These are phyloP conservation scores for Vicugna pacos DNA, from an alignment of 2,113 vertebrate genomes.

Conservation along the genomic window DNA sequence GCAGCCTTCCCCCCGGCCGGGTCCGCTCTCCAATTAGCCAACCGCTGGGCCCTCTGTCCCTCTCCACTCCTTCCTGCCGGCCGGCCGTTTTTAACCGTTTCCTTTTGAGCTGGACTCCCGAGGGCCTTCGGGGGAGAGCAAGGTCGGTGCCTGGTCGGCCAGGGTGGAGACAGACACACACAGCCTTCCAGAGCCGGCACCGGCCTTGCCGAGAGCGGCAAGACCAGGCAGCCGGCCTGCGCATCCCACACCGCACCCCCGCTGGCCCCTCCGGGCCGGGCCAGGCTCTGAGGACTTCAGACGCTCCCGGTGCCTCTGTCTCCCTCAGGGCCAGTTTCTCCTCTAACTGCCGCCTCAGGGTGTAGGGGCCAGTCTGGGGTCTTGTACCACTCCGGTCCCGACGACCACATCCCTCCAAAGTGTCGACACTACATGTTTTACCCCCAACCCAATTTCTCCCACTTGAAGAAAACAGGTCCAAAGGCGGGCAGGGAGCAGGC, in stretches of 20 bases:
- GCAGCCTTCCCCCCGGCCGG: conserved; percentile 80
- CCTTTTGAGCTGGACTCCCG: conserved; percentile 75
- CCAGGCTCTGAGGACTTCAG: neutral
- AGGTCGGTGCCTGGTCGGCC: fast-evolving
- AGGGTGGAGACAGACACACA: too few relatives aligned
- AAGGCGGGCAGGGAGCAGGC: neutral
- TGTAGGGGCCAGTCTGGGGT: neutral
- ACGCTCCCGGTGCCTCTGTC: neutral
- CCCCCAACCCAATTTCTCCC: neutral
- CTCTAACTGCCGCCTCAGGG: neutral
- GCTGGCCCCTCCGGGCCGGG: fast-evolving
- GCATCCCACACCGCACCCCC: fast-evolving
- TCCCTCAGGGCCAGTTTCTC: too few relatives aligned
- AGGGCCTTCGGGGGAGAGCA: conserved; percentile 66
- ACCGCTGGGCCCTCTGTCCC: conserved; percentile 84
- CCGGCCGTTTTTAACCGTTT: conserved; percentile 80
- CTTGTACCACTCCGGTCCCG: neutral
- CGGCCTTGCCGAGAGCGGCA: fast-evolving
- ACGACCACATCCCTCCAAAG: fast-evolving
- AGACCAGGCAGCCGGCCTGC: fast-evolving
- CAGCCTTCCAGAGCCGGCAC: fast-evolving
- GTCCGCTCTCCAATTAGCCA: conserved; percentile 92
- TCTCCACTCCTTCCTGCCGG: conserved; percentile 86
- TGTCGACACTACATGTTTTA: fast-evolving
- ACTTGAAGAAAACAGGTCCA: too few relatives aligned